phyloP scores from a whole-genome alignment of 2,888 invertebrate species.

The Xylota sylvarum region DNA sequence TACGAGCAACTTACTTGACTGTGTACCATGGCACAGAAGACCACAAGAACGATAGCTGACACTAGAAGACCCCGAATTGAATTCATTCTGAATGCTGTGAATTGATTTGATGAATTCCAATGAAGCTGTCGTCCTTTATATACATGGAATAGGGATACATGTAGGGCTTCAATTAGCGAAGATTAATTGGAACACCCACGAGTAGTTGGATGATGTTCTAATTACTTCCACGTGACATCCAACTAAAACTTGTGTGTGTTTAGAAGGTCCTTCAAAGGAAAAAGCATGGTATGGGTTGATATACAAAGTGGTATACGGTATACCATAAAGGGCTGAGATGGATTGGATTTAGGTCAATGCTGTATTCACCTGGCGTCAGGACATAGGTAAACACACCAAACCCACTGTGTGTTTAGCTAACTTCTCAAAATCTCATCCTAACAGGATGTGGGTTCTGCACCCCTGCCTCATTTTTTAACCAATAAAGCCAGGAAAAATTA shows the following conservation, averaged over 20 bases:
- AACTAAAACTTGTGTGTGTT: neutral
- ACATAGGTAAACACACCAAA: too few relatives aligned
- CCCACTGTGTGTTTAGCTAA: too few relatives aligned
- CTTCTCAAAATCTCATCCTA: too few relatives aligned
- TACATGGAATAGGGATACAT: neutral
- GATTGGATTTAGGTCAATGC: neutral
- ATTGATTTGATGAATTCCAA: constrained; percentile 10
- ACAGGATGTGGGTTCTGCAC: neutral
- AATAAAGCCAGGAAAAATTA: neutral
- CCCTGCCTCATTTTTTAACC: neutral
- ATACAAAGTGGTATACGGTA: too few relatives aligned
- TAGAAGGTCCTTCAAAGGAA: too few relatives aligned
- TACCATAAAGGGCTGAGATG: too few relatives aligned
- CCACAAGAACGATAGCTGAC: constrained; percentile 28
- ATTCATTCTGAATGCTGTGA: constrained; percentile 43
- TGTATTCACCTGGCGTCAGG: too few relatives aligned
- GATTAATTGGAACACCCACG: constrained; percentile 29
- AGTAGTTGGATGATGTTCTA: constrained; percentile 4
- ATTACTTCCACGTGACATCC: constrained; percentile 10
- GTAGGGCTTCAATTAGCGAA: constrained; percentile 36
- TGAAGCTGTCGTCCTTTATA: constrained; percentile 33
- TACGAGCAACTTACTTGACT: constrained; percentile 41
- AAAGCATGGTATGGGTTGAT: too few relatives aligned
- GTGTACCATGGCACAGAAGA: constrained; percentile 23
- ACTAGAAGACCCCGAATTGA: constrained; percentile 41